Percentiles rank a stretch among this genome's conserved stretches.
Conservation (phyloP, 2,113 vertebrate species). For the Cyphomyrus plagiostoma region DNA sequence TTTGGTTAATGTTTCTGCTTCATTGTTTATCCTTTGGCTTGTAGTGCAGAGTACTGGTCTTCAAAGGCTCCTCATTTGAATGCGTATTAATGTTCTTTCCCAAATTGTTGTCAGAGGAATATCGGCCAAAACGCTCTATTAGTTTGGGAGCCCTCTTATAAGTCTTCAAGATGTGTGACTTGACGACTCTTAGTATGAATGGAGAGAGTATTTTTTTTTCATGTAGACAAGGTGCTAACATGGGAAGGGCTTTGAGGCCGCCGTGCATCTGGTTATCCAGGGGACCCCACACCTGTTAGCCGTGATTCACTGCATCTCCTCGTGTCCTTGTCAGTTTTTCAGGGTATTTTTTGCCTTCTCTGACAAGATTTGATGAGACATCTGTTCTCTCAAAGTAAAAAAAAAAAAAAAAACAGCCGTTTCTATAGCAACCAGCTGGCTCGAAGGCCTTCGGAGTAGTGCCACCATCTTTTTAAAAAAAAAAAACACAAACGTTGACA, state of each 20-base stretch:
- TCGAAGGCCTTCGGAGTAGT: conserved; percentile 10
- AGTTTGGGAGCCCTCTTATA: not conserved
- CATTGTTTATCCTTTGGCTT: not conserved
- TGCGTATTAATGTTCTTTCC: not conserved
- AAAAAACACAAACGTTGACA: not conserved
- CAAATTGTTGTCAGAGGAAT: not conserved
- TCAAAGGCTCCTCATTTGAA: not conserved
- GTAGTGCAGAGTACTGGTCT: not conserved
- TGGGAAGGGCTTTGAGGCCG: no score
- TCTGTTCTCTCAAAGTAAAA: conserved; percentile 33
- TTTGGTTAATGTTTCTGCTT: not conserved
- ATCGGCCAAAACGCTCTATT: not conserved
- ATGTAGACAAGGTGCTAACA: not conserved
- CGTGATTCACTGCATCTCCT: conserved; percentile 1
- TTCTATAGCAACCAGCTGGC: conserved; percentile 35
- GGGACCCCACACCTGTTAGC: not conserved
- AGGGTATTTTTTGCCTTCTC: not conserved
- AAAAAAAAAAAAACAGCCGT: conserved; percentile 24
- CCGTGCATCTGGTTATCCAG: not conserved
- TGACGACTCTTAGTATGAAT: not conserved
- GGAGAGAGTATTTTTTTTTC: not conserved
- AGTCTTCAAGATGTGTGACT: not conserved
- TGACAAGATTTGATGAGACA: conserved; percentile 36
- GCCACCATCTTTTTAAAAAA: not conserved
- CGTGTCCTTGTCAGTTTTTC: conserved; percentile 16